Evolutionary conservation across 2,888 invertebrate genomes (phyloP), one percentile per base, ranked within the genome.

Genomic region (Tipula vernalis): DNA sequence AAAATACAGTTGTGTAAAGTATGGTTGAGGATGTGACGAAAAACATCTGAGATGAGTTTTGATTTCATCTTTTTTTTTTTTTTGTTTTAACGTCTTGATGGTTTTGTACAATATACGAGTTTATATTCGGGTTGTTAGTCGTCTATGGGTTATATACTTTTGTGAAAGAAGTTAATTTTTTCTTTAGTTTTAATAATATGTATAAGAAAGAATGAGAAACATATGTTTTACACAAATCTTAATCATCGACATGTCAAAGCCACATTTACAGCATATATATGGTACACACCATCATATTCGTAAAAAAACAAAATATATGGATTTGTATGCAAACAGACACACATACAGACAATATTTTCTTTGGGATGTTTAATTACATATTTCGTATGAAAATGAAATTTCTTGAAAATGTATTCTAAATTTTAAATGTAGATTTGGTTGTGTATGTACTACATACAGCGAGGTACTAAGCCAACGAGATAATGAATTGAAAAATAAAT

Each of bases 201-300:
- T 28, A 10, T 71, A 71, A 28, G 71, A 71, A 84, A 84, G 84
- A 84, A 84, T 18, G 36, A 84, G 84, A 84, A 84, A 84, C 84
- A 84, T 84, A 84, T 84, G 84, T 84, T 84, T 84, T 84, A 84
- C 84, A 84, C 84, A 84, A 84, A 84, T 84, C 84, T 84, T 84
- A 84, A 84, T 84, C 84, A 84, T 84, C 84, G 84, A 84, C 41
- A 84, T 84, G 84, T 84, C 84, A 84, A 39, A 84, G 84, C 39
- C 84, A 39, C 41, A 84, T 71, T 71, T 71, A 71, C 71, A 28
- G 51, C 28, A 71, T 10, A 18, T 28, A 57, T 13, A 5, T 1
- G 0, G 2, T 0, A 13, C 13, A 47, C n/a, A 51, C 51, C 10
- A 8, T 44, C 12, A 44, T 44, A 51, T 51, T 51, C 51, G n/a